These are phyloP conservation scores for Drosophila yakuba DNA, from an alignment of 1,140 invertebrate species.

Conservation along the genomic window DNA sequence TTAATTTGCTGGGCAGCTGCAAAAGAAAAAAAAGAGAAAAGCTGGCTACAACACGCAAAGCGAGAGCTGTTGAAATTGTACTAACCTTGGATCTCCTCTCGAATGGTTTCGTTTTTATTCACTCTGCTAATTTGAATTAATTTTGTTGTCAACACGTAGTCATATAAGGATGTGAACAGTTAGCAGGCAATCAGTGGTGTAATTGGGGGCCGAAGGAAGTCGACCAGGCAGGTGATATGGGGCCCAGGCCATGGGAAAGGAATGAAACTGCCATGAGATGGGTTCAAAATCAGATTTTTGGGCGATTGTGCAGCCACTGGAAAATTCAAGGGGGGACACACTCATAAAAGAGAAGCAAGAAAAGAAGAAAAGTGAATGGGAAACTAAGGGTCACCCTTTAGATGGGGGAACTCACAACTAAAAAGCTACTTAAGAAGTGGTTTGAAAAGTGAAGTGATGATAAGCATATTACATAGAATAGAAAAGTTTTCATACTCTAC, in stretches of 20 bases:
- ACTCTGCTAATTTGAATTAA: conserved; percentile 76
- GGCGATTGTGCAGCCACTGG: conserved; percentile 22
- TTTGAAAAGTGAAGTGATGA: too few species aligned
- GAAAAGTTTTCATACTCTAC: too few species aligned
- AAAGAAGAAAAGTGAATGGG: neutral
- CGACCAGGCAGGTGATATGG: conserved; percentile 10
- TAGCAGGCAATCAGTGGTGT: conserved; percentile 52
- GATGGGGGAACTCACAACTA: neutral
- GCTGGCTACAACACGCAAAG: conserved; percentile 67
- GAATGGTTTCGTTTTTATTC: conserved; percentile 31
- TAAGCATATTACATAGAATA: too few species aligned
- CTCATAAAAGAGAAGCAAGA: neutral
- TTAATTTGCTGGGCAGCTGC: conserved; percentile 60
- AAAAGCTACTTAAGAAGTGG: too few species aligned
- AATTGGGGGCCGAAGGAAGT: conserved; percentile 45
- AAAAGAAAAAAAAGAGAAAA: conserved; percentile 25
- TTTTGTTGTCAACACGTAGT: conserved; percentile 81
- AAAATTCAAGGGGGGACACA: conserved; percentile 9
- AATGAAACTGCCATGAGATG: neutral
- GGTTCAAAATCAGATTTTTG: conserved; percentile 10
- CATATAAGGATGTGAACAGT: conserved; percentile 74
- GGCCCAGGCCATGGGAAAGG: conserved; percentile 19
- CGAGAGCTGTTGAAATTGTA: conserved; percentile 75
- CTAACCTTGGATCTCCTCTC: conserved; percentile 66
- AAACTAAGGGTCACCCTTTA: neutral